phyloP scores from a whole-genome alignment of 2,888 invertebrate species.

The Hyposoter dolosus region DNA sequence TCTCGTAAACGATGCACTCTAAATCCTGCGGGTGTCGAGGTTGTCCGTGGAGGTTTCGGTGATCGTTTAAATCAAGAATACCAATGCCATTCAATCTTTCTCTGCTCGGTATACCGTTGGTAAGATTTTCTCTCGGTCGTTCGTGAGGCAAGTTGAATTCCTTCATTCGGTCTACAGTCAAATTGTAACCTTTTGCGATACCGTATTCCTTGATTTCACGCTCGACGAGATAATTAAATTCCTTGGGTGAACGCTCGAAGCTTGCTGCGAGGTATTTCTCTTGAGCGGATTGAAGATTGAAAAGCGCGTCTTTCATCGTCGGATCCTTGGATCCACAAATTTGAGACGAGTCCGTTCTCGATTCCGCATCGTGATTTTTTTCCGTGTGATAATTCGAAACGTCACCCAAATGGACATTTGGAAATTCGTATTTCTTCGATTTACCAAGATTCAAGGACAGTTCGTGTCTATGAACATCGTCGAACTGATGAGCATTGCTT shows the following conservation, averaged over 20 bases:
- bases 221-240: slow-evolving; percentile 75
- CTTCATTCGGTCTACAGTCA: slow-evolving; percentile 76
- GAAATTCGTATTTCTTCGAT: slow-evolving; percentile 71
- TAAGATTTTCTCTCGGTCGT: slow-evolving; percentile 73
- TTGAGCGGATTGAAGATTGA: slow-evolving; percentile 71
- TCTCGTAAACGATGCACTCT: slow-evolving; percentile 79
- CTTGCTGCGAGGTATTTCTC: slow-evolving; percentile 71
- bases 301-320: slow-evolving; percentile 74
- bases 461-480: slow-evolving; percentile 73
- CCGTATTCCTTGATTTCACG: slow-evolving; percentile 78
- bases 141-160: slow-evolving; percentile 79
- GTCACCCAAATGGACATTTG: slow-evolving; percentile 10
- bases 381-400: slow-evolving; percentile 68
- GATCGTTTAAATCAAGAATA: slow-evolving; percentile 75
- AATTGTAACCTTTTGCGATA: slow-evolving; percentile 77
- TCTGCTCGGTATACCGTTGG: slow-evolving; percentile 71
- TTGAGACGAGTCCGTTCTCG: slow-evolving; percentile 58
- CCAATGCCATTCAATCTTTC: slow-evolving; percentile 76
- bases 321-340: slow-evolving; percentile 75
- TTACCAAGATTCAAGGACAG: slow-evolving; percentile 71
- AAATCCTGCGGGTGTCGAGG: slow-evolving; percentile 74
- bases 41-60: slow-evolving; percentile 77
- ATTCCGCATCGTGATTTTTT: slow-evolving; percentile 66
- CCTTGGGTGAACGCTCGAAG: slow-evolving; percentile 75
- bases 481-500: slow-evolving; percentile 66